Percentiles rank a stretch among this genome's conserved stretches.
Conservation (phyloP, 2,888 invertebrate genomes). For the Folsomia candida region DNA sequence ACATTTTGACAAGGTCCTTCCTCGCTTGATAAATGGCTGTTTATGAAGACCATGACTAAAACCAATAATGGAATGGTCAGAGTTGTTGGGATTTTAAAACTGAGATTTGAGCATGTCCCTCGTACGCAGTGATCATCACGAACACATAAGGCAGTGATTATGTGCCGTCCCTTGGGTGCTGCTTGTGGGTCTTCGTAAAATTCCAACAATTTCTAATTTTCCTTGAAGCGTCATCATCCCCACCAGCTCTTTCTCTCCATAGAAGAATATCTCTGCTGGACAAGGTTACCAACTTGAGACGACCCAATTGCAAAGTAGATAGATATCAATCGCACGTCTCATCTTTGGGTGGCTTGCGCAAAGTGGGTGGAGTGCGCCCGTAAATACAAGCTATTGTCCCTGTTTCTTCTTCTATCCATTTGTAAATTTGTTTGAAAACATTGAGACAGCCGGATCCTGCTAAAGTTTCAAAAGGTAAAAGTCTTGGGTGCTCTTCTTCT, state of each 20-base stretch:
- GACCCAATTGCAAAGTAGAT: too few relatives aligned
- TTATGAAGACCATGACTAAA: conserved; percentile 31
- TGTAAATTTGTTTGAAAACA: background rate
- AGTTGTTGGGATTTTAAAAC: background rate
- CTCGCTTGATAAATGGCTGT: conserved; percentile 39
- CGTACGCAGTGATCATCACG: background rate
- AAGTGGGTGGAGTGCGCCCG: background rate
- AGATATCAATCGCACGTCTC: too few relatives aligned
- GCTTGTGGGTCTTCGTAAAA: too few relatives aligned
- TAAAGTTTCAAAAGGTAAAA: too few relatives aligned
- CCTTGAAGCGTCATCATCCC: too few relatives aligned
- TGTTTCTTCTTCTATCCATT: background rate
- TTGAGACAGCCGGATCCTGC: background rate
- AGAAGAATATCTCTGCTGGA: too few relatives aligned
- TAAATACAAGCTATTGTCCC: background rate
- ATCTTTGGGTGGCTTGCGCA: too few relatives aligned
- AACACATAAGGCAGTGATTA: too few relatives aligned
- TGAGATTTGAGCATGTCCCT: background rate
- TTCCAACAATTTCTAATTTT: too few relatives aligned
- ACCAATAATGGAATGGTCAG: conserved; percentile 12
- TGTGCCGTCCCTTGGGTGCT: too few relatives aligned
- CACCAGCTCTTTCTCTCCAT: too few relatives aligned
- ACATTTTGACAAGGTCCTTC: conserved; percentile 43
- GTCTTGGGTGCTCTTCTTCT: background rate
- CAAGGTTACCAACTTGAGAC: too few relatives aligned